phyloP scores from a whole-genome alignment of 1,140 invertebrate species.

The Penaeus indicus region DNA sequence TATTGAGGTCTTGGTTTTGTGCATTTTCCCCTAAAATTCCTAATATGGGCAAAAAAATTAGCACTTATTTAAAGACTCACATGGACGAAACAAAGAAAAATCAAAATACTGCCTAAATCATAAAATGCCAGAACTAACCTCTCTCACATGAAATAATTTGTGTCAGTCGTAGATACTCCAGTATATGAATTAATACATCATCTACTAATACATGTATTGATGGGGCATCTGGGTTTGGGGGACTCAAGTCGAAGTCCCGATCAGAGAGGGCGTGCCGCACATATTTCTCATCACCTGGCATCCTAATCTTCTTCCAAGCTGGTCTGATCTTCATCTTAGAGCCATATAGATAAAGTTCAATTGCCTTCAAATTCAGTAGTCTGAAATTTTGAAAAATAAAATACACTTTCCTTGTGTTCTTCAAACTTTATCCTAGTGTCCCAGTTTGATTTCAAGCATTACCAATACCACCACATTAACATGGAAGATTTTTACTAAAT shows the following conservation, averaged over 20 bases:
- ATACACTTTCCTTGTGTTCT: too few species aligned
- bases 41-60: too few species aligned
- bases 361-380: conserved; percentile 13
- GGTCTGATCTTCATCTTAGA: conserved; percentile 21
- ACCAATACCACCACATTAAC: too few species aligned
- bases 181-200: conserved; percentile 44
- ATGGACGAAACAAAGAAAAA: too few species aligned
- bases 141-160: conserved; percentile 26
- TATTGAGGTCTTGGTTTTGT: too few species aligned
- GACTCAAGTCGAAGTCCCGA: conserved; percentile 37
- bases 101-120: too few species aligned
- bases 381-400: conserved; percentile 11
- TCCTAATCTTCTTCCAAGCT: conserved; percentile 20
- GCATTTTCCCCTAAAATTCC: too few species aligned
- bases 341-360: conserved; percentile 29
- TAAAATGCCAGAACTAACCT: conserved; percentile 8
- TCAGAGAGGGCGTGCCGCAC: conserved; percentile 28
- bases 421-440: too few species aligned
- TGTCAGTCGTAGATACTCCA: conserved; percentile 27
- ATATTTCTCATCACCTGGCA: conserved; percentile 48
- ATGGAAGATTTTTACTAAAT: too few species aligned
- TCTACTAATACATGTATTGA: conserved; percentile 47
- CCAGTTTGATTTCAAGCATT: too few species aligned
- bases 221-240: neutral
- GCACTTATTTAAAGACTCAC: too few species aligned